Evolutionary conservation across 2,113 vertebrate genomes (phyloP).

Genomic region (Lucifuga dentata): DNA sequence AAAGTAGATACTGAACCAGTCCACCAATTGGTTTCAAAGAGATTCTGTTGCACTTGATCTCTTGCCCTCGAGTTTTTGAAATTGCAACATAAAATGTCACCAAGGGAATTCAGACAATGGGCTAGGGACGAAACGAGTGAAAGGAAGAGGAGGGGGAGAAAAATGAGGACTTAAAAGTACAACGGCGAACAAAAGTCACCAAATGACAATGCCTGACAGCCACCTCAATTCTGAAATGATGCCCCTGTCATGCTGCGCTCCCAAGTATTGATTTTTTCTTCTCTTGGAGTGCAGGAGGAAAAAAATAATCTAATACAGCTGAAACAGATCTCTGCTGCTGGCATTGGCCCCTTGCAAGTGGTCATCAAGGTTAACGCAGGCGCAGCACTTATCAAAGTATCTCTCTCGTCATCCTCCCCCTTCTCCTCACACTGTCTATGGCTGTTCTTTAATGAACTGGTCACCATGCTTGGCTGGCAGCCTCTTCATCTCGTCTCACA

Average conservation of each 20-base stretch:
- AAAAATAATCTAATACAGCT: slow-evolving; percentile 87
- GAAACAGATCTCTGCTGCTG: slow-evolving; percentile 86
- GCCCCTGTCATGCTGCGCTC: slow-evolving; percentile 90
- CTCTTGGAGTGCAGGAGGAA: slow-evolving; percentile 43
- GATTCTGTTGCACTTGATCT: slow-evolving; percentile 87
- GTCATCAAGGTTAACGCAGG: slow-evolving; percentile 97
- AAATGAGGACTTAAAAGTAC: slow-evolving; percentile 96
- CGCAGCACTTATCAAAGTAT: slow-evolving; percentile 96
- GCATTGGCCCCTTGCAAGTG: slow-evolving; percentile 72
- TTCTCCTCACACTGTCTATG: slow-evolving; percentile 81
- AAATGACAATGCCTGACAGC: slow-evolving; percentile 95
- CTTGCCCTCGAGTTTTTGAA: slow-evolving; percentile 84
- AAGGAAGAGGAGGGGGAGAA: slow-evolving; percentile 82
- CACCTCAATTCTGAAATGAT: slow-evolving; percentile 97
- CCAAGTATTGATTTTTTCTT: slow-evolving; percentile 92
- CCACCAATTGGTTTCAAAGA: slow-evolving; percentile 78
- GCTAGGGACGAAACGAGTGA: slow-evolving; percentile 67
- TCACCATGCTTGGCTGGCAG: slow-evolving; percentile 82
- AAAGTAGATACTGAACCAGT: slow-evolving; percentile 73
- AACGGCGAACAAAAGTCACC: slow-evolving; percentile 94
- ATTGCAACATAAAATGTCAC: slow-evolving; percentile 83
- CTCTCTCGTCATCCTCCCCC: slow-evolving; percentile 84
- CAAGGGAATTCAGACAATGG: slow-evolving; percentile 89
- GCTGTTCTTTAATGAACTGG: slow-evolving; percentile 90
- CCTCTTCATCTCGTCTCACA: slow-evolving; percentile 84